Conservation (phyloP, 1,140 invertebrate species). For the Zaprionus taronus region DNA sequence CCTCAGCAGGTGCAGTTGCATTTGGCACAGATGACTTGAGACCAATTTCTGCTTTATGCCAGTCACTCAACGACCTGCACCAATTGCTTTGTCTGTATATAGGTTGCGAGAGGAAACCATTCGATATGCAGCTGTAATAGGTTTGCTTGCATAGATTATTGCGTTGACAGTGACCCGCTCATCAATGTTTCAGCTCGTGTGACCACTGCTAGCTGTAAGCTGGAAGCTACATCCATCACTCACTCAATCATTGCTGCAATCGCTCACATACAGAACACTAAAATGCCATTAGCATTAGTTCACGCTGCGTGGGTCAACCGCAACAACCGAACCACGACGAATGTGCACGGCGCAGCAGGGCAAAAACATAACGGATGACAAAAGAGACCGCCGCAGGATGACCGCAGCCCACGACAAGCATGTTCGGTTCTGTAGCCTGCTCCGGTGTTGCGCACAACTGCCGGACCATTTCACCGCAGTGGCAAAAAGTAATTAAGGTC, state of each 20-base stretch:
- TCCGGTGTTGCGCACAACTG: not conserved
- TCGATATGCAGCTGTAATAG: not conserved
- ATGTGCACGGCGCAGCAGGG: conserved; percentile 32
- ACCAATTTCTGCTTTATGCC: conserved; percentile 27
- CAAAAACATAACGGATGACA: conserved; percentile 31
- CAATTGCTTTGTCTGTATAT: too few relatives aligned
- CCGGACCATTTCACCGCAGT: conserved; percentile 39
- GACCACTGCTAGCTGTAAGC: not conserved
- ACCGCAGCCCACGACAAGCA: conserved; percentile 42
- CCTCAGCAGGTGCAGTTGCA: conserved; percentile 1
- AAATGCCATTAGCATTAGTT: conserved; percentile 71
- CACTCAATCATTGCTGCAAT: conserved; percentile 48
- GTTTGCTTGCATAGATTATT: not conserved
- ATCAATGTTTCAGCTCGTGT: conserved; percentile 30
- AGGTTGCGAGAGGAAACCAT: not conserved
- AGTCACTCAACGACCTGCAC: too few relatives aligned
- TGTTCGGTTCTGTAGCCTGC: conserved; percentile 2
- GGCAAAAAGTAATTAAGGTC: conserved; percentile 70
- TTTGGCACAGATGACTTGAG: conserved; percentile 58
- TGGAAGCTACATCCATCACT: conserved; percentile 9
- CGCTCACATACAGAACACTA: conserved; percentile 52
- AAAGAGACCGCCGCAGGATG: conserved; percentile 15
- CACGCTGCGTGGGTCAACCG: conserved; percentile 57
- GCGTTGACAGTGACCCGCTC: not conserved
- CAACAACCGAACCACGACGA: conserved; percentile 60